Percentiles rank a stretch among this genome's conserved stretches.
Evolutionary conservation across 2,113 vertebrate genomes (phyloP).

Genomic region (Ailuropoda melanoleuca): DNA sequence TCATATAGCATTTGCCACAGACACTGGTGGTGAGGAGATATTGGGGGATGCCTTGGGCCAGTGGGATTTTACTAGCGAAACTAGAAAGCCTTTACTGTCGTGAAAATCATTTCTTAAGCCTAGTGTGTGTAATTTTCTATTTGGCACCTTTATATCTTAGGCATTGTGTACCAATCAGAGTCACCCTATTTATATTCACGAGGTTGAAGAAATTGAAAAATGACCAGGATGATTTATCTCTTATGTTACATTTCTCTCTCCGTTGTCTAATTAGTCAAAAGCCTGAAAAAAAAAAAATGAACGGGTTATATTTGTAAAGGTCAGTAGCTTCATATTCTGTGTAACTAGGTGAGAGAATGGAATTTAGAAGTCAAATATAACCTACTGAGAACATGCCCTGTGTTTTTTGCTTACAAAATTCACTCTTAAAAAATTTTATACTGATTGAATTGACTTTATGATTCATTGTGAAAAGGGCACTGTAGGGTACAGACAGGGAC

Average conservation of each 20-base stretch:
- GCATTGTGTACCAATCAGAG: neutral
- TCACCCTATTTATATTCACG: neutral
- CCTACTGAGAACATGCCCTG: neutral
- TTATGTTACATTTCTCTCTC: constrained; percentile 44
- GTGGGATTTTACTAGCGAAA: neutral
- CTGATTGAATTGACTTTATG: constrained; percentile 60
- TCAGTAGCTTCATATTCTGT: constrained; percentile 69
- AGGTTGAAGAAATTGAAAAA: constrained; percentile 43
- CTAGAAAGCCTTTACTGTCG: neutral
- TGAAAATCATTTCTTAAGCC: neutral
- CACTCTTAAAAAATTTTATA: neutral
- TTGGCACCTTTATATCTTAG: neutral
- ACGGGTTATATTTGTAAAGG: constrained; percentile 62
- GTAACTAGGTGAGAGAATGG: constrained; percentile 46
- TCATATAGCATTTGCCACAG: neutral
- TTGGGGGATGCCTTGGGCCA: neutral
- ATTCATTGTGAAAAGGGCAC: constrained; percentile 70
- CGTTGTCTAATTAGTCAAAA: constrained; percentile 70
- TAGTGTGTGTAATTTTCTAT: neutral
- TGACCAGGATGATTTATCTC: constrained; percentile 43
- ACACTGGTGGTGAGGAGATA: neutral
- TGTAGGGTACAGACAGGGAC: neutral
- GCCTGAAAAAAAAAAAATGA: constrained; percentile 24
- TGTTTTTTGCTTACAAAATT: constrained; percentile 51
- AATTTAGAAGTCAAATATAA: constrained; percentile 60